Evolutionary conservation across 2,888 invertebrate species (phyloP), one percentile per base, ranked within the genome.

Genomic region (Belgica antarctica): DNA sequence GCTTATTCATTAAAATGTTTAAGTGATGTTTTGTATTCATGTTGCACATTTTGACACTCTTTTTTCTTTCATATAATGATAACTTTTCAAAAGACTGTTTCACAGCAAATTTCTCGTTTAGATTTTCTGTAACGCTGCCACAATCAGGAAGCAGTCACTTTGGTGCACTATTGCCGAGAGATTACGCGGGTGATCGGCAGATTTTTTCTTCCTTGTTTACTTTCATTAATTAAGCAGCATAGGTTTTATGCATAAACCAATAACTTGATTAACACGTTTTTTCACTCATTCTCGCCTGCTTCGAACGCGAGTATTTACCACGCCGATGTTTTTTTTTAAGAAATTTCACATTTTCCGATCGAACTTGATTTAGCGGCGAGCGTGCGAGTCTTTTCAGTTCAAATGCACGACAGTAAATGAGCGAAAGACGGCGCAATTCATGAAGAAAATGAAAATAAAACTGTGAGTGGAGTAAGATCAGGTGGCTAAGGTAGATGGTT

Each of bases 11-110:
- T 76, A 88, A 83, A 76, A 87, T 86, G 74, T 82, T 83, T 76
- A 88, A 85, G 78, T 88, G 87, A 76, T 87, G 87, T 81, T 86
- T 87, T 78, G 85, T 85, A 81, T 87, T 87, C 87, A 88, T 84
- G 74, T 74, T 77, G 52, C 25, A 28, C 69, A 34, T 68, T 65
- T 46, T 52, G 17, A 7, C 57, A 10, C 57, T 22, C 22, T 57
- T 59, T 25, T 25, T 5, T 59, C 12, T 59, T 59, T 59, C 19
- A 4, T 7, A 34, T 34, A 41, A 41, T 41, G n/a, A n/a, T 41
- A 12, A 10, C 41, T 41, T 41, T 31, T 31, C 4, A n/a, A n/a
- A n/a, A 10, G 41, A 41, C 15, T 15, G 12, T 41, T 41, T 41
- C 41, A 41, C 41, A 41, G 12, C 41, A 41, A 17, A 24, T 52